phyloP scores from a whole-genome alignment of 1,140 invertebrate genomes.

The Drosophila asahinai region DNA sequence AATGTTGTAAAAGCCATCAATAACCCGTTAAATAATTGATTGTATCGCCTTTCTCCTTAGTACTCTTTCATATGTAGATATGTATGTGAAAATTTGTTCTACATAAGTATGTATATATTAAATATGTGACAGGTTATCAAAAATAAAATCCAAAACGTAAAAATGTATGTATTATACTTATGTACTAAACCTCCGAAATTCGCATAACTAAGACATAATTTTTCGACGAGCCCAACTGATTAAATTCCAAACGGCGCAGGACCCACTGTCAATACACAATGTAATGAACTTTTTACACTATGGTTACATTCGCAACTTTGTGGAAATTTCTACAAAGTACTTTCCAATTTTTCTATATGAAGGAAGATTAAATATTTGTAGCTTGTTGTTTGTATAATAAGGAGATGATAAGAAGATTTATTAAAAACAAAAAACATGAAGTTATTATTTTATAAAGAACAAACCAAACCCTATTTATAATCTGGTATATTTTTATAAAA shows the following conservation, averaged over 20 bases:
- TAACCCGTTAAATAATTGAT: background rate
- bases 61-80: background rate
- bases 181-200: background rate
- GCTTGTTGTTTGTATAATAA: too few species aligned
- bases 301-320: too few species aligned
- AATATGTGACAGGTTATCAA: background rate
- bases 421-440: too few species aligned
- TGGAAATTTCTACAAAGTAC: too few species aligned
- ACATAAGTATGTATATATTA: background rate
- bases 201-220: background rate
- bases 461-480: too few species aligned
- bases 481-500: too few species aligned
- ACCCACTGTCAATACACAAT: background rate
- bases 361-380: too few species aligned
- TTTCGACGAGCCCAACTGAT: background rate
- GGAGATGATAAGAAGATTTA: too few species aligned
- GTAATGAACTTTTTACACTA: background rate
- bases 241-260: background rate
- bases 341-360: too few species aligned
- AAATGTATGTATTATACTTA: background rate
- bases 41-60: too few species aligned
- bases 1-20: background rate
- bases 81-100: background rate
- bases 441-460: too few species aligned
- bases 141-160: background rate